A percentile compares a stretch with the other conserved stretches of the same genome.
phyloP scores from a whole-genome alignment of 2,888 invertebrate species.

The Aromia moschata region DNA sequence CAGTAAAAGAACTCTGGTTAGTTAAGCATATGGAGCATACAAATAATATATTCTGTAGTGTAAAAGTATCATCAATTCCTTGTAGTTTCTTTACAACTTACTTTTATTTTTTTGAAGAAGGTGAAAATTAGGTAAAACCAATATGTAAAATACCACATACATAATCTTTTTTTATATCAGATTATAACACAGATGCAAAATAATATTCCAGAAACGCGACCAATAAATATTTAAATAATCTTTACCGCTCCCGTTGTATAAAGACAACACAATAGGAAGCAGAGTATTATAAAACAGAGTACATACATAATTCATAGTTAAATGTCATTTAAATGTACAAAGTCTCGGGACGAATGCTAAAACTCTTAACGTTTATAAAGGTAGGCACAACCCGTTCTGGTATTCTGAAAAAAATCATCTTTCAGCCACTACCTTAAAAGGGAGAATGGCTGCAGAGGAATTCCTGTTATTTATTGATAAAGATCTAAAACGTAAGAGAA shows the following conservation, averaged over 20 bases:
- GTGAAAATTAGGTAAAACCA: too few relatives aligned
- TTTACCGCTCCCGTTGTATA: slow-evolving; percentile 43
- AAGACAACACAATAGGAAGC: slow-evolving; percentile 50
- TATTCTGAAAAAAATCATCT: slow-evolving; percentile 43
- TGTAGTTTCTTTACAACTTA: too few relatives aligned
- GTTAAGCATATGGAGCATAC: too few relatives aligned
- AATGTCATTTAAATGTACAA: slow-evolving; percentile 50
- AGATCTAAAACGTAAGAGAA: slow-evolving; percentile 55
- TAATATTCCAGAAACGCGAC: slow-evolving; percentile 26
- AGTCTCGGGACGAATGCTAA: slow-evolving; percentile 33
- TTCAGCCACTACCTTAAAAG: slow-evolving; percentile 55
- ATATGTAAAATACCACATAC: too few relatives aligned
- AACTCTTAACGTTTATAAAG: slow-evolving; percentile 34
- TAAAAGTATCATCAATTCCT: too few relatives aligned
- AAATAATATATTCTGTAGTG: too few relatives aligned
- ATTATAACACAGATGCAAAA: too few relatives aligned
- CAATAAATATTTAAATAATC: slow-evolving; percentile 47
- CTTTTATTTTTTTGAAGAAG: too few relatives aligned
- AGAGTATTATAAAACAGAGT: slow-evolving; percentile 38
- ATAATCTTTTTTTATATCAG: too few relatives aligned
- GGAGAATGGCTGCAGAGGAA: slow-evolving; percentile 51
- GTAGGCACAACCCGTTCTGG: slow-evolving; percentile 36
- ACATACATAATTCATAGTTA: slow-evolving; percentile 53
- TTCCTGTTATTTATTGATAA: slow-evolving; percentile 57
- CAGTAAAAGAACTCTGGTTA: too few relatives aligned